These are phyloP conservation scores for Cerastis leucographa DNA, from an alignment of 2,888 invertebrate species.

Conservation along the genomic window DNA sequence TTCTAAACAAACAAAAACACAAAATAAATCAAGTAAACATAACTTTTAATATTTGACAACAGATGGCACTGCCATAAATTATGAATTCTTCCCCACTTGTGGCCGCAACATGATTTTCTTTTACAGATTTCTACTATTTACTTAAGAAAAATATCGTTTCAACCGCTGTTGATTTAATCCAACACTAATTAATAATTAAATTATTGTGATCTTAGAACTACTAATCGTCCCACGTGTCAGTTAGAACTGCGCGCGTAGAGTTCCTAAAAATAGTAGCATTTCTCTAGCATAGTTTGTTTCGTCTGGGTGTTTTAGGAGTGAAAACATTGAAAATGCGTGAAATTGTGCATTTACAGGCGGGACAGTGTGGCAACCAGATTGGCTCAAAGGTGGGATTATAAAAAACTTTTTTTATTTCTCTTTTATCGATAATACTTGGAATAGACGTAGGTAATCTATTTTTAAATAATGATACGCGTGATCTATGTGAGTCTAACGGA, in stretches of 20 bases:
- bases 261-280: slow-evolving; percentile 74
- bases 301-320: slow-evolving; percentile 67
- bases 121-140: slow-evolving; percentile 54
- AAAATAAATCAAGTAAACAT: not conserved
- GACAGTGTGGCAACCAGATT: slow-evolving; percentile 98
- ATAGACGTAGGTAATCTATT: slow-evolving; percentile 52
- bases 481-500: slow-evolving; percentile 34
- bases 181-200: slow-evolving; percentile 24
- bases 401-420: slow-evolving; percentile 33
- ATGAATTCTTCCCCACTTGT: slow-evolving; percentile 48
- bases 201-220: slow-evolving; percentile 27
- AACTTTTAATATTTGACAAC: not conserved
- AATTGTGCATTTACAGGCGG: slow-evolving; percentile 97
- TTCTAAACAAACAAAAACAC: accelerated
- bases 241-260: slow-evolving; percentile 50
- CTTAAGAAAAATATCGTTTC: slow-evolving; percentile 27
- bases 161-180: slow-evolving; percentile 14
- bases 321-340: slow-evolving; percentile 93
- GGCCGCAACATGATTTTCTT: slow-evolving; percentile 59
- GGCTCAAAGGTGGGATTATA: slow-evolving; percentile 94
- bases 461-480: slow-evolving; percentile 47
- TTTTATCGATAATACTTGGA: not conserved
- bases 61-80: slow-evolving; percentile 56
- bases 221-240: slow-evolving; percentile 64
- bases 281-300: slow-evolving; percentile 44